These are phyloP conservation scores for Trachelus troglodyta DNA, from an alignment of 2,888 invertebrate species.

Conservation along the genomic window DNA sequence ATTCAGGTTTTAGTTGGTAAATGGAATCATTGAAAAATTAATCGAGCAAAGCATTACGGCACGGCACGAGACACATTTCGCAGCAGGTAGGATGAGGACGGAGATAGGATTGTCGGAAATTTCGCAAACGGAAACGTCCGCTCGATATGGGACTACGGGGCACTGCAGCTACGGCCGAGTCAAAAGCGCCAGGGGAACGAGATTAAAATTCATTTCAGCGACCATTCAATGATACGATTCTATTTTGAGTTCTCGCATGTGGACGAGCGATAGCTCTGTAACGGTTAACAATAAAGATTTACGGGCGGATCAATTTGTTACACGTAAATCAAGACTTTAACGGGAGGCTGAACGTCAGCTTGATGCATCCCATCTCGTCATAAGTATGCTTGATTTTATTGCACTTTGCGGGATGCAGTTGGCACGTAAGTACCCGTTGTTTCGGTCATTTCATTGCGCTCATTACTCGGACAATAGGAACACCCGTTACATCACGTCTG, in stretches of 20 bases:
- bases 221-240: neutral
- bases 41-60: neutral
- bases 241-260: neutral
- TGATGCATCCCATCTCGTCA: neutral
- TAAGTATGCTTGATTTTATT: conserved; percentile 10
- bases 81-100: neutral
- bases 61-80: neutral
- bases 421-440: conserved; percentile 13
- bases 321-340: conserved; percentile 50
- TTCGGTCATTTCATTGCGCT: conserved; percentile 16
- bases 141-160: neutral
- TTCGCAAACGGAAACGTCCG: conserved; percentile 31
- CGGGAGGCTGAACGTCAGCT: conserved; percentile 47
- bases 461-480: conserved; percentile 16
- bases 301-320: conserved; percentile 39
- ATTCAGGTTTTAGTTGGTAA: neutral
- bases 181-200: conserved; percentile 11
- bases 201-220: neutral
- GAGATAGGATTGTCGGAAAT: conserved; percentile 4
- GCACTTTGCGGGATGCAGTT: conserved; percentile 15
- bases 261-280: neutral
- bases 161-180: neutral
- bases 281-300: neutral
- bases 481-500: neutral
- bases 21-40: neutral